phyloP scores from a whole-genome alignment of 2,888 invertebrate genomes.

The Ptilodon capucinus region DNA sequence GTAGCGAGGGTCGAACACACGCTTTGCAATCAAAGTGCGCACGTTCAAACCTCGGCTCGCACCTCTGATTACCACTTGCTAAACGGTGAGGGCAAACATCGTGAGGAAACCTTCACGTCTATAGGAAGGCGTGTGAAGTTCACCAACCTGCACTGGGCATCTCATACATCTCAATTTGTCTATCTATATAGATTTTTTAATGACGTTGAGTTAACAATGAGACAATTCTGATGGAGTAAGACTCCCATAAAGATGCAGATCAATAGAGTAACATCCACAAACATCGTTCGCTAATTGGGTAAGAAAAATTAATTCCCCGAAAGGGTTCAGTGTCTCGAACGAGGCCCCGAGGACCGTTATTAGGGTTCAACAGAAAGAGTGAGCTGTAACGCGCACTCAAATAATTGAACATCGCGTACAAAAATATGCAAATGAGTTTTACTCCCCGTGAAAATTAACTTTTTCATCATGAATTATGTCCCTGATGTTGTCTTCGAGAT shows the following conservation, averaged over 20 bases:
- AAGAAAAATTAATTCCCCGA: constrained; percentile 79
- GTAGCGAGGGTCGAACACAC: no score
- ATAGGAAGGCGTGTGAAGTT: no score
- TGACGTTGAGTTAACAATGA: no score
- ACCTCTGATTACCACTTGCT: no score
- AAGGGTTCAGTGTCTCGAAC: constrained; percentile 68
- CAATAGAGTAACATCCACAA: constrained; percentile 57
- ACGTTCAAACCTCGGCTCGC: no score
- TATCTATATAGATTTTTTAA: not conserved
- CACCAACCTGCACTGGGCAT: no score
- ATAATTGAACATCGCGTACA: constrained; percentile 73
- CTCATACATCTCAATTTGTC: no score
- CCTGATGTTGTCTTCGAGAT: constrained; percentile 66
- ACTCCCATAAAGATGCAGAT: constrained; percentile 44
- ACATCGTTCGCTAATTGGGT: constrained; percentile 73
- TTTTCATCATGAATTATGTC: constrained; percentile 83
- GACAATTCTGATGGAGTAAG: constrained; percentile 1
- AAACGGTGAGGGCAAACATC: no score
- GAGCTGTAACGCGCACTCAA: constrained; percentile 59
- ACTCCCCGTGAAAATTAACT: constrained; percentile 77
- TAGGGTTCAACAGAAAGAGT: constrained; percentile 58
- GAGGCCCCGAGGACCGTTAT: constrained; percentile 67
- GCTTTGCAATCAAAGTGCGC: no score
- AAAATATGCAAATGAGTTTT: constrained; percentile 79
- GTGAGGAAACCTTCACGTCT: no score